Evolutionary conservation across 2,797 vertebrate species (phyloP), one percentile per base, ranked within the genome.

Genomic region (Synaphobranchus kaupii): DNA sequence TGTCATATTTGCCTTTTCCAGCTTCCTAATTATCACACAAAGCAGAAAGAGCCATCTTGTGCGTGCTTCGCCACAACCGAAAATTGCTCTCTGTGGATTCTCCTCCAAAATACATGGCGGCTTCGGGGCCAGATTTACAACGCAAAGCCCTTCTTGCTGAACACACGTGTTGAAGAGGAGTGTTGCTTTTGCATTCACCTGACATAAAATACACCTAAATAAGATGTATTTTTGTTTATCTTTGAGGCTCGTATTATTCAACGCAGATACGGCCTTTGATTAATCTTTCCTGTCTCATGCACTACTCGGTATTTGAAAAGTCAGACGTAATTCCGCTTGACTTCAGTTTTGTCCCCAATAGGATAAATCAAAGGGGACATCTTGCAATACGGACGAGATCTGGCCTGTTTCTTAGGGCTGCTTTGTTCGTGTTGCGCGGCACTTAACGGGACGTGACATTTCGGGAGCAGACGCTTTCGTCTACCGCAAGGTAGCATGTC

Each of bases 11-110:
- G 39, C 60, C 80, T 84, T 73, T 68, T 22, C 15, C 63, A 13
- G 47, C 31, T n/a, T 87, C 52, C 83, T 84, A 68, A 83, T 83
- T 83, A 83, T 34, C 39, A 58, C 66, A 31, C 47, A 47, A 86
- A 48, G 56, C 28, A 44, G 31, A 86, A 63, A 28, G 9, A 17
- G 34, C 48, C 17, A 0, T n/a, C 44, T 13, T 82, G 86, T 83
- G 81, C n/a, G 31, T 44, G 28, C 52, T 54, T 85, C 39, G 1
- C 25, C 60, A 71, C 22, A 28, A 48, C 28, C 9, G 1, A 39
- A 84, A n/a, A 63, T 0, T 6, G 39, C 13, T 73, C 48, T 81
- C 63, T 4, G 31, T 1, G 44, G 47, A 73, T 31, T 44, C 44
- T 71, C n/a, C 15, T 54, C 85, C 20, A 25, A 17, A 28, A 0